phyloP scores from a whole-genome alignment of 92 coral and sea anemone genomes.

The Heteractis magnifica region DNA sequence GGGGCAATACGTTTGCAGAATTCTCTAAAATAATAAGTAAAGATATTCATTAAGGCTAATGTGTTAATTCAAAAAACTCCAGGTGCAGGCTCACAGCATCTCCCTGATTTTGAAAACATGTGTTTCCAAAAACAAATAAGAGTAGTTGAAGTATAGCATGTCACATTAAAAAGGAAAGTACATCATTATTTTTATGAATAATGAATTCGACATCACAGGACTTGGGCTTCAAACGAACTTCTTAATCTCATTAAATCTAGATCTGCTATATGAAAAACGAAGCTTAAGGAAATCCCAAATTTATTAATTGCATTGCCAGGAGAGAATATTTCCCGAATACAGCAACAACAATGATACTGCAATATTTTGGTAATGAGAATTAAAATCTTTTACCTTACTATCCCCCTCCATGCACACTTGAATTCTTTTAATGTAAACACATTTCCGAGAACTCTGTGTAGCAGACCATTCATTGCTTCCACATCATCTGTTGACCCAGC shows the following conservation, averaged over 20 bases:
- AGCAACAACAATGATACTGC: not conserved
- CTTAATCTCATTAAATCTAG: too few relatives aligned
- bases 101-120: not conserved
- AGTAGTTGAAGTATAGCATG: too few relatives aligned
- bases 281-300: not conserved
- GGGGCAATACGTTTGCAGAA: slow-evolving; percentile 42
- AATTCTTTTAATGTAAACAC: slow-evolving; percentile 59
- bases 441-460: slow-evolving; percentile 53
- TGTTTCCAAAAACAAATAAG: not conserved
- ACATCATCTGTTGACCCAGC: slow-evolving; percentile 67
- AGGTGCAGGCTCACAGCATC: not conserved
- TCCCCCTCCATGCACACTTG: slow-evolving; percentile 56
- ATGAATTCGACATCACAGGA: too few relatives aligned
- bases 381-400: slow-evolving; percentile 41
- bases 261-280: not conserved
- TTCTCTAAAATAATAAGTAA: slow-evolving; percentile 20
- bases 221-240: too few relatives aligned
- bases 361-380: not conserved
- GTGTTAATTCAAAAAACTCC: not conserved
- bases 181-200: too few relatives aligned
- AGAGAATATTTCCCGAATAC: not conserved
- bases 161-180: not conserved
- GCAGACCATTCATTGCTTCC: slow-evolving; percentile 55
- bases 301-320: not conserved
- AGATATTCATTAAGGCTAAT: not conserved